phyloP scores from a whole-genome alignment of 2,797 vertebrate species.

The Gymnoscopelus microlampas region DNA sequence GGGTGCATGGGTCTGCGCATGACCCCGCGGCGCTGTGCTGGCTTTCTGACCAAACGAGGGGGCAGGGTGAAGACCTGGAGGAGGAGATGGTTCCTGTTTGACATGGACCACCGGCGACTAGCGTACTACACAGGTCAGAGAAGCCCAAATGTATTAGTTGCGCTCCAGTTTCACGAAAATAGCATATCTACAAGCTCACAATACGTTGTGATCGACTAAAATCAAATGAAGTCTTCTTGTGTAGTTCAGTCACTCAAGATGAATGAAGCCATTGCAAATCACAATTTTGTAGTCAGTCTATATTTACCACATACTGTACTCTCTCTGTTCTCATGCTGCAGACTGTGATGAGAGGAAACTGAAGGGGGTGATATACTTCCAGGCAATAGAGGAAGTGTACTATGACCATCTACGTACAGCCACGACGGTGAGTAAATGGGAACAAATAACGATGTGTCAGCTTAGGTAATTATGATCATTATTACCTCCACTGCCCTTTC shows the following conservation, averaged over 20 bases:
- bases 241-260: neutral
- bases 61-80: slow-evolving; percentile 93
- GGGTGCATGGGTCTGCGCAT: slow-evolving; percentile 83
- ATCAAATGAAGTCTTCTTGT: neutral
- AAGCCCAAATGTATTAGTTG: neutral
- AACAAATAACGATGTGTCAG: no score
- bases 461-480: no score
- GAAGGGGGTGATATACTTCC: slow-evolving; percentile 93
- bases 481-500: no score
- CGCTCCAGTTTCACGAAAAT: neutral
- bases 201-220: no score
- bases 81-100: slow-evolving; percentile 93
- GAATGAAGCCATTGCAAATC: no score
- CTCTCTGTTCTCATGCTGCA: slow-evolving; percentile 46
- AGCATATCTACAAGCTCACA: no score
- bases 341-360: slow-evolving; percentile 90
- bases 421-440: slow-evolving; percentile 78
- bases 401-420: slow-evolving; percentile 89
- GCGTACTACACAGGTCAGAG: slow-evolving; percentile 89
- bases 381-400: slow-evolving; percentile 92
- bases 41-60: slow-evolving; percentile 90
- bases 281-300: no score
- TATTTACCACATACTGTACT: no score
- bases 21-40: slow-evolving; percentile 81
- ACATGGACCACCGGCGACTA: slow-evolving; percentile 86